These are phyloP conservation scores for Eolophus roseicapilla DNA, from an alignment of 2,113 vertebrate species.

Conservation along the genomic window DNA sequence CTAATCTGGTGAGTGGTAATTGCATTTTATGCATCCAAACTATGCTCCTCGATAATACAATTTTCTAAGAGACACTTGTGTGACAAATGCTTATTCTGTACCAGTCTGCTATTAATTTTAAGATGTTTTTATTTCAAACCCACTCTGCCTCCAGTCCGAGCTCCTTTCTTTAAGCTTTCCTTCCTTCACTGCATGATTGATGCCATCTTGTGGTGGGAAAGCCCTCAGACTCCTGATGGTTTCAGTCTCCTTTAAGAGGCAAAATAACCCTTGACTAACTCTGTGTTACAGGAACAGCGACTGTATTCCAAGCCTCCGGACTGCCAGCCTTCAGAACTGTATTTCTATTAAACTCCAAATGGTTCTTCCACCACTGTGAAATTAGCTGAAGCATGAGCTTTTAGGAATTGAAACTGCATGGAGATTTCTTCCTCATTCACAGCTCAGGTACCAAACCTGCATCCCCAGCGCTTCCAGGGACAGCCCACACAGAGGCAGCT, in stretches of 20 bases:
- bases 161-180: neutral
- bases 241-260: neutral
- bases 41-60: neutral
- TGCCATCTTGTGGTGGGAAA: slow-evolving; percentile 58
- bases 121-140: neutral
- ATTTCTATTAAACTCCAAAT: neutral
- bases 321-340: neutral
- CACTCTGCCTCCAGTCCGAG: neutral
- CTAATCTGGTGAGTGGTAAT: neutral
- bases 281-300: neutral
- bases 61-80: neutral
- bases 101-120: neutral
- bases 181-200: neutral
- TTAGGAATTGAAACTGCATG: neutral
- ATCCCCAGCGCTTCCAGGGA: neutral
- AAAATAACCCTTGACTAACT: neutral
- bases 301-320: neutral
- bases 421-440: neutral
- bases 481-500: neutral
- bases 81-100: neutral
- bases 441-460: neutral
- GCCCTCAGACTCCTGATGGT: neutral
- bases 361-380: neutral
- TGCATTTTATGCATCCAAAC: neutral
- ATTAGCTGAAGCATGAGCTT: neutral